Base-by-base conservation (phyloP, 2,797 vertebrate genomes). In the Hyperoplus lanceolatus region DNA sequence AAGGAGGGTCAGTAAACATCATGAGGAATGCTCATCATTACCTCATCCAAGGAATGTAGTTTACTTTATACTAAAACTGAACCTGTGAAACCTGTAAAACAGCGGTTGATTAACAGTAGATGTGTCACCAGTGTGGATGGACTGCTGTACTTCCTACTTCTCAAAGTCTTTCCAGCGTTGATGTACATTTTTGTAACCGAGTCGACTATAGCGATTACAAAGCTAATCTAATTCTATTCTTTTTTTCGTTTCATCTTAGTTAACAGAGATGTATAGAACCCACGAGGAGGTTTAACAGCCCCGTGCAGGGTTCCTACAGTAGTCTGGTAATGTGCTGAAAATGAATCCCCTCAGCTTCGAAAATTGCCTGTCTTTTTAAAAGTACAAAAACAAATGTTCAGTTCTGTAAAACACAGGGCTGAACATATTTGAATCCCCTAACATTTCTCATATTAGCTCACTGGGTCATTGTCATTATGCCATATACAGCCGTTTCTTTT, bases 201-300 rank as follows among this genome's bases (percentile, higher is more conserved):
- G 70, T 57, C 29, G 15, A 75, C 70, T 69, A 4, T 42, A 79
- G 66, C 29, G 2, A 29, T 70, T 62, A 36, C 49, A 70, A 58
- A 78, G 54, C 78, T 87, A 64, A 77, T 84, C 75, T 54, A 70
- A 80, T 75, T 77, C 42, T 41, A 68, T 71, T 71, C 51, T 41
- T 75, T 50, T 59, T 42, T 70, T 75, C 9, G 9, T 75, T 56
- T 60, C 77, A 69, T 80, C 58, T 39, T 62, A 50, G 70, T 75
- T 87, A 85, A 84, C 82, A 56, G 59, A 90, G 83, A 88, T 88
- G 71, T 80, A 85, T 84, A 41, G 51, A 80, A 66, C 69, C 72
- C 67, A 16, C 21, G 70, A 80, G 86, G 75, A 85, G 60, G 70
- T 70, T 41, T 75, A 69, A 70, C 54, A n/a, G 75, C 55, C 55